Conservation (phyloP, 2,113 vertebrate species). For the Neolamprologus modestus region DNA sequence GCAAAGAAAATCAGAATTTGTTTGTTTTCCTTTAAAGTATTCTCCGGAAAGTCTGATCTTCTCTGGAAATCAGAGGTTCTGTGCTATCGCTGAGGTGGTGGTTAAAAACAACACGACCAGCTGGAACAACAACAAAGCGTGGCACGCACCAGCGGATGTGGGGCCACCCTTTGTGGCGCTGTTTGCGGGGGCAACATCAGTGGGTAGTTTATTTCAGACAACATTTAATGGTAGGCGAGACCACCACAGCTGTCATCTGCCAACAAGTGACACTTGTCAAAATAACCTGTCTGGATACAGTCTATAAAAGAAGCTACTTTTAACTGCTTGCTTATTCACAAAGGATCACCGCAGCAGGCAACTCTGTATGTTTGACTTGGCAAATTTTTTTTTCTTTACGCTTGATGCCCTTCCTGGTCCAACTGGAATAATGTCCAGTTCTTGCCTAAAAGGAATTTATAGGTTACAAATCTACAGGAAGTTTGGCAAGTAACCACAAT, state of each 20-base stretch:
- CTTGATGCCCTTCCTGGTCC: background rate
- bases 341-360: background rate
- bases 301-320: background rate
- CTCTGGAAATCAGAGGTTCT: background rate
- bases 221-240: background rate
- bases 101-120: background rate
- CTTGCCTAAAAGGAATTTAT: background rate
- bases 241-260: background rate
- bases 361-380: background rate
- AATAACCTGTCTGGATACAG: background rate
- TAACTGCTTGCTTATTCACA: background rate
- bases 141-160: background rate
- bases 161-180: background rate
- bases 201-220: background rate
- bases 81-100: background rate
- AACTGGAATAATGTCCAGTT: background rate
- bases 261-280: background rate
- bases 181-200: background rate
- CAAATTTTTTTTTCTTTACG: background rate
- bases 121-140: background rate
- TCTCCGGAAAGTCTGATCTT: background rate
- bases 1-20: background rate
- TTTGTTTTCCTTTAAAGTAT: background rate
- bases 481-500: background rate
- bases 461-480: background rate